These are phyloP conservation scores for Theonella swinhoei DNA, from an alignment of 37 sponge, comb jelly and placozoan genomes.

Conservation along the genomic window DNA sequence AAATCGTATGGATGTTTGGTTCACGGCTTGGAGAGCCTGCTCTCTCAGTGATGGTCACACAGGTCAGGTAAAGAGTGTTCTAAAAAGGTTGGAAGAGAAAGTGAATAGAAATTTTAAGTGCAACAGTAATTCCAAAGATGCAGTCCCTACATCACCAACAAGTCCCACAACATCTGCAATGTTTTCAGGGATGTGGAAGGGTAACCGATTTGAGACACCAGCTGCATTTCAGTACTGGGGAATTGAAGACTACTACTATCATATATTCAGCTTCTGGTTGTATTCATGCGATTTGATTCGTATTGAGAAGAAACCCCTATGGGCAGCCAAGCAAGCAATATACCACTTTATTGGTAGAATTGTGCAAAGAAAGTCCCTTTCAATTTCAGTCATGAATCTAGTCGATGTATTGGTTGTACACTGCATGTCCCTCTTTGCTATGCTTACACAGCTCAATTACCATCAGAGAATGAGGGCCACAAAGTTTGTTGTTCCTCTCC, in stretches of 20 bases:
- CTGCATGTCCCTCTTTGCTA: conserved; percentile 33
- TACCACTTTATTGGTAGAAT: conserved; percentile 35
- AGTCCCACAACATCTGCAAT: too few species aligned
- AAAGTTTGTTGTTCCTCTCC: conserved; percentile 8
- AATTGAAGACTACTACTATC: conserved; percentile 13
- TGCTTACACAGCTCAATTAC: conserved; percentile 18
- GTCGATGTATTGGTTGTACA: conserved; percentile 36
- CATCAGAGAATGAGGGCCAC: conserved; percentile 1
- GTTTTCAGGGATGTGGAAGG: background rate
- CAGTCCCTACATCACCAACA: too few species aligned
- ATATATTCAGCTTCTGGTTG: conserved; percentile 51
- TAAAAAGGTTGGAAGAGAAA: conserved; percentile 1
- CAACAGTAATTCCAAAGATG: background rate
- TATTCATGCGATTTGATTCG: conserved; percentile 28
- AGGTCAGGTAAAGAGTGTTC: background rate
- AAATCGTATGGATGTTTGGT: conserved; percentile 21
- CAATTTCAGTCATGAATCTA: conserved; percentile 25
- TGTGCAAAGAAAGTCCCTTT: background rate
- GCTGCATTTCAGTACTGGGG: conserved; percentile 21
- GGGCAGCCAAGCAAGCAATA: conserved; percentile 29
- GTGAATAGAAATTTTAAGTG: background rate
- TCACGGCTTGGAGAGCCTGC: conserved; percentile 37
- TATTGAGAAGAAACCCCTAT: background rate
- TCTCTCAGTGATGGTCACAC: background rate
- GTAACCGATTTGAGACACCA: background rate